Percentiles rank a stretch among this genome's conserved stretches.
Evolutionary conservation across 2,888 invertebrate genomes (phyloP).

Genomic region (Elmis aenea): DNA sequence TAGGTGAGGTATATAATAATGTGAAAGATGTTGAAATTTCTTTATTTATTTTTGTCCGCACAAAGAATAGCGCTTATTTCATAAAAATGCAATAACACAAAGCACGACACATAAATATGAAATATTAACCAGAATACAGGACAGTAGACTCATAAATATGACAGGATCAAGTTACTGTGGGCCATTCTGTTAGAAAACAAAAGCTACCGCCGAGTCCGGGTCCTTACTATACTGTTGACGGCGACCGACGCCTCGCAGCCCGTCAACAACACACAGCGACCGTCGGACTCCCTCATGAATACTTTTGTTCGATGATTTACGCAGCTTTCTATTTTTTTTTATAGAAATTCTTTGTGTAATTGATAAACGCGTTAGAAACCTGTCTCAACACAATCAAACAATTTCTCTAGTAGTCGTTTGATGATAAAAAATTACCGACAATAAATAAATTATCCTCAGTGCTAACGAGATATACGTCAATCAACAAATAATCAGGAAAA

Average conservation of each 20-base stretch:
- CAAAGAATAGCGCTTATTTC: slow-evolving; percentile 3
- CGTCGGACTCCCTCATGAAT: slow-evolving; percentile 7
- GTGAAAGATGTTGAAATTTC: too few relatives aligned
- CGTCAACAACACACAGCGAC: slow-evolving; percentile 12
- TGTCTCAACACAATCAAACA: too few relatives aligned
- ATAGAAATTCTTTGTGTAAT: too few relatives aligned
- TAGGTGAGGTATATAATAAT: too few relatives aligned
- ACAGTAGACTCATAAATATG: slow-evolving; percentile 12
- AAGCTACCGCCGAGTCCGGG: slow-evolving; percentile 2
- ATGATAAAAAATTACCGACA: too few relatives aligned
- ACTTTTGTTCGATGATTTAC: slow-evolving; percentile 1
- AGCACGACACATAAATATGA: slow-evolving; percentile 9
- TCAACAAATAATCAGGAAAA: too few relatives aligned
- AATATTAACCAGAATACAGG: slow-evolving; percentile 9
- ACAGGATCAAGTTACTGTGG: slow-evolving; percentile 12
- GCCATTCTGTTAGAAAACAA: too few relatives aligned
- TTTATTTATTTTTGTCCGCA: slow-evolving; percentile 4
- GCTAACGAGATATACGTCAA: too few relatives aligned
- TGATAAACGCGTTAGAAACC: too few relatives aligned
- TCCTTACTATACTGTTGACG: slow-evolving; percentile 12
- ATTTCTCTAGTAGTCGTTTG: too few relatives aligned
- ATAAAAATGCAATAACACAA: slow-evolving; percentile 6
- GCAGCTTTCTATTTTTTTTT: slow-evolving; percentile 1
- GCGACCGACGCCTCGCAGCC: slow-evolving; percentile 10
- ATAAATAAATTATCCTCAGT: too few relatives aligned